These are phyloP conservation scores for Hylyphantes graminicola DNA, from an alignment of 1,140 invertebrate species.

Conservation along the genomic window DNA sequence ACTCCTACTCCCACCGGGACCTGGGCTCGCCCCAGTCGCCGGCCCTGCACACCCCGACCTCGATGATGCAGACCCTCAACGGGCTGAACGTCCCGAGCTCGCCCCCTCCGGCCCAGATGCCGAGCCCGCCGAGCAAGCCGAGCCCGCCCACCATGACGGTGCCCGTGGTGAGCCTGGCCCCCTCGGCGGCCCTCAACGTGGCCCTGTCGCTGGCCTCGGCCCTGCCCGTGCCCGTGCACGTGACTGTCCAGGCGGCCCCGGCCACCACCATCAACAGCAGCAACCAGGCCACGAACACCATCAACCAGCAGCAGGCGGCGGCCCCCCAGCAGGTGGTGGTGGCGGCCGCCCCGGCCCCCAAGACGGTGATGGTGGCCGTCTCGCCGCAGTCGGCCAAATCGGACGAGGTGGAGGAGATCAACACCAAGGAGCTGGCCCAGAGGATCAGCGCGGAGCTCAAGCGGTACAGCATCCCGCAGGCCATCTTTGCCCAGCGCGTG, in stretches of 20 bases:
- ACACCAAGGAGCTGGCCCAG: slow-evolving; percentile 98
- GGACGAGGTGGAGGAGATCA: slow-evolving; percentile 89
- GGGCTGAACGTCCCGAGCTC: slow-evolving; percentile 70
- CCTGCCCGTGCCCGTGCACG: slow-evolving; percentile 70
- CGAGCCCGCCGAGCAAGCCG: slow-evolving; percentile 66
- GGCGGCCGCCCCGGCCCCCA: neutral
- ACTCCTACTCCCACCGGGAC: slow-evolving; percentile 73
- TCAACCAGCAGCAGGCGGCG: slow-evolving; percentile 64
- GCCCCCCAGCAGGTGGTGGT: slow-evolving; percentile 29
- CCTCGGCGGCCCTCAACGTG: slow-evolving; percentile 61
- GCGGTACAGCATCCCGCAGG: slow-evolving; percentile 98
- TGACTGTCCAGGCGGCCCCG: slow-evolving; percentile 38
- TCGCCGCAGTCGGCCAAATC: slow-evolving; percentile 52
- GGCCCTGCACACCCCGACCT: slow-evolving; percentile 68
- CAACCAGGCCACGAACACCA: slow-evolving; percentile 62
- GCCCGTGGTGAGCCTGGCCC: slow-evolving; percentile 65
- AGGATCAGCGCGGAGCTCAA: slow-evolving; percentile 98
- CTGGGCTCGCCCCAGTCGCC: slow-evolving; percentile 71
- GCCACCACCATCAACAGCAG: slow-evolving; percentile 11
- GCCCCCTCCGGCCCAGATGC: slow-evolving; percentile 70
- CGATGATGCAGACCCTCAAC: slow-evolving; percentile 69
- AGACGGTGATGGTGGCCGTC: slow-evolving; percentile 67
- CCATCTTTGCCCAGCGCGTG: slow-evolving; percentile 98
- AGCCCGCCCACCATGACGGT: slow-evolving; percentile 63
- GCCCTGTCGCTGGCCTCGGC: slow-evolving; percentile 68